Base-by-base conservation (phyloP, 2,113 vertebrate genomes). In the Sinocyclocheilus anophthalmus region DNA sequence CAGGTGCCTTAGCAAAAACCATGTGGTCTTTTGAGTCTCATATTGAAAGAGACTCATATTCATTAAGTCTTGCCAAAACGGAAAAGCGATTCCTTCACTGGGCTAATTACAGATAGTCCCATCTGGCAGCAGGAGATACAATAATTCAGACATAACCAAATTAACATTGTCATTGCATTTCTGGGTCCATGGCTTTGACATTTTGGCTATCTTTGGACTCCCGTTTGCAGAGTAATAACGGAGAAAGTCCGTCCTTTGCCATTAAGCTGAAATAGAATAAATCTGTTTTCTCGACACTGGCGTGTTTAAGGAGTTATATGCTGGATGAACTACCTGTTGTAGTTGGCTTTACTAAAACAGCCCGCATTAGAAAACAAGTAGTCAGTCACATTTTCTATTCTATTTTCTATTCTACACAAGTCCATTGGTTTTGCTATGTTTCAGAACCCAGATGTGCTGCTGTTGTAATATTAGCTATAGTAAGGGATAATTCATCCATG, bases 101-200 rank as follows among this genome's bases (percentile, higher is more conserved):
- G 83, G 84, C 86, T 89, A 89, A 89, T 89, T 88, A 88, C 75
- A 48, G 69, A 80, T 42, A 53, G 63, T 88, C 86, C 88, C 83
- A 85, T 89, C 83, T 88, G 89, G 80, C 55, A 84, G 77, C 42
- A 70, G 76, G 83, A 90, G 82, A 84, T 76, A 84, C 59, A 53
- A 33, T 82, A 85, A 91, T 87, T 88, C 78, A 87, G 78, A 85
- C 78, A 42, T 87, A 84, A 88, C 84, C 53, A 55, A 88, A 91
- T 90, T 87, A 88, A 59, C 87, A 82, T 81, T 87, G 86, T 86
- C 86, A 45, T 61, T 53, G 63, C 37, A 26, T 81, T 78, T 63
- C 37, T 53, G 30, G 82, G 50, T 72, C 65, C 45, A 16, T 8
- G 42, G 50, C n/a, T 26, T 30, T 57, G 14, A 57, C 9, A 48